Conservation (phyloP, 2,888 invertebrate species). For the Theretra japonica region DNA sequence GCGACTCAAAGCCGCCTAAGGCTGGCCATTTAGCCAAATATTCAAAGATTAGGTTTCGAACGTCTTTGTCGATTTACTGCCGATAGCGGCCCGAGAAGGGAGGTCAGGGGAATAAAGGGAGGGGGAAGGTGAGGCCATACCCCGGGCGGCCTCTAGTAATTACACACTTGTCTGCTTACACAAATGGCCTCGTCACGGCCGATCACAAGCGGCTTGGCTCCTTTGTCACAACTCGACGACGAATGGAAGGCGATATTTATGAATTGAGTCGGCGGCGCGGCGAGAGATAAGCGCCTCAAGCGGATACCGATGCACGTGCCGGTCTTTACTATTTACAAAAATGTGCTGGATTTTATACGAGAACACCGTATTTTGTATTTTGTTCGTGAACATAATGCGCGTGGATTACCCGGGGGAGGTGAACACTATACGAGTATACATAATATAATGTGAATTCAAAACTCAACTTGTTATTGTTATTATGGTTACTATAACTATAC, state of each 20-base stretch:
- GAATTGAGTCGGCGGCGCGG: neutral
- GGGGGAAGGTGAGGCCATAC: neutral
- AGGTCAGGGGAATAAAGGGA: neutral
- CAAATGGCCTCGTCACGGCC: neutral
- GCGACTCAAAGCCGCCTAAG: neutral
- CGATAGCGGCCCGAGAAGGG: neutral
- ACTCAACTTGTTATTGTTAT: too few relatives aligned
- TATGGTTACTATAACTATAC: too few relatives aligned
- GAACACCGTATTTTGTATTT: too few relatives aligned
- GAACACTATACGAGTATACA: too few relatives aligned
- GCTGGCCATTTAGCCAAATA: neutral
- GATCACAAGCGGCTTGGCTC: constrained; percentile 8
- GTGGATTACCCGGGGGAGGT: too few relatives aligned
- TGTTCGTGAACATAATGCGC: too few relatives aligned
- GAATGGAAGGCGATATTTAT: neutral
- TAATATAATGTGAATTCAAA: too few relatives aligned
- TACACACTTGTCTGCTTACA: constrained; percentile 23
- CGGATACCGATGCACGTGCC: too few relatives aligned
- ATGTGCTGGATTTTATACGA: too few relatives aligned
- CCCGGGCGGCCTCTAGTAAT: constrained; percentile 22
- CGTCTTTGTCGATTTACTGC: neutral
- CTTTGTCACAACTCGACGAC: neutral
- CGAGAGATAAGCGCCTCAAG: too few relatives aligned
- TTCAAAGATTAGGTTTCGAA: neutral
- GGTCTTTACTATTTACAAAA: too few relatives aligned